Evolutionary conservation across 2,888 invertebrate genomes (phyloP).

Genomic region (Heteromurus nitidus): DNA sequence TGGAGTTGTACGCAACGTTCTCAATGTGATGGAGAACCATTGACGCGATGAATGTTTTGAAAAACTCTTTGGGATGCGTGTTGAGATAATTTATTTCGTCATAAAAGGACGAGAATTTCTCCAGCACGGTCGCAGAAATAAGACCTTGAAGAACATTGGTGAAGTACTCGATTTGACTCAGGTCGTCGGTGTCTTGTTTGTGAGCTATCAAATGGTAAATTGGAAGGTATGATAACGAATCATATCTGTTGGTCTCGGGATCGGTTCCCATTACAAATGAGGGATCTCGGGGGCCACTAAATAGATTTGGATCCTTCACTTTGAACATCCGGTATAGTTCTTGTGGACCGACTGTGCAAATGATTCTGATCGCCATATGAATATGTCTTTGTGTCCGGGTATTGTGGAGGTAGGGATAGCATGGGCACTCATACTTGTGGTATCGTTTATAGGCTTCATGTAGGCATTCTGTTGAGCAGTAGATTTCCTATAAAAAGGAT

Average conservation of each 20-base stretch:
- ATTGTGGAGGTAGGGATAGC: slow-evolving; percentile 64
- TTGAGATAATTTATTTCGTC: slow-evolving; percentile 42
- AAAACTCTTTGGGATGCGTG: slow-evolving; percentile 57
- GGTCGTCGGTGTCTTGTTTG: slow-evolving; percentile 11
- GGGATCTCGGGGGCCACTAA: slow-evolving; percentile 1
- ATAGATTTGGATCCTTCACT: slow-evolving; percentile 50
- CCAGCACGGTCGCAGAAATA: slow-evolving; percentile 61
- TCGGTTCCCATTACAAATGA: slow-evolving; percentile 43
- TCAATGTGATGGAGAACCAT: slow-evolving; percentile 85
- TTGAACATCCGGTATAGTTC: slow-evolving; percentile 61
- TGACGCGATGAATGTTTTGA: slow-evolving; percentile 65
- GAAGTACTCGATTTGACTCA: slow-evolving; percentile 57
- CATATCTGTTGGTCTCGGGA: slow-evolving; percentile 56
- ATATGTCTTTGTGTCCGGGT: slow-evolving; percentile 70
- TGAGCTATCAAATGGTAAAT: slow-evolving; percentile 70
- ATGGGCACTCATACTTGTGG: slow-evolving; percentile 70
- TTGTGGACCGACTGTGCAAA: slow-evolving; percentile 66
- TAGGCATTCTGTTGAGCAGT: slow-evolving; percentile 64
- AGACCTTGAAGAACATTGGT: slow-evolving; percentile 68
- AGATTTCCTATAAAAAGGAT: slow-evolving; percentile 61
- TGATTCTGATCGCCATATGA: slow-evolving; percentile 66
- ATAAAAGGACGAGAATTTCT: slow-evolving; percentile 62
- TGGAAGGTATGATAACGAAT: slow-evolving; percentile 62
- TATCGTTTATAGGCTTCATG: slow-evolving; percentile 60
- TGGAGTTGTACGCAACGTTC: slow-evolving; percentile 88